Percentiles rank a stretch among this genome's conserved stretches.
Evolutionary conservation across 2,888 invertebrate genomes (phyloP).

Genomic region (Sylvicola cinctus): DNA sequence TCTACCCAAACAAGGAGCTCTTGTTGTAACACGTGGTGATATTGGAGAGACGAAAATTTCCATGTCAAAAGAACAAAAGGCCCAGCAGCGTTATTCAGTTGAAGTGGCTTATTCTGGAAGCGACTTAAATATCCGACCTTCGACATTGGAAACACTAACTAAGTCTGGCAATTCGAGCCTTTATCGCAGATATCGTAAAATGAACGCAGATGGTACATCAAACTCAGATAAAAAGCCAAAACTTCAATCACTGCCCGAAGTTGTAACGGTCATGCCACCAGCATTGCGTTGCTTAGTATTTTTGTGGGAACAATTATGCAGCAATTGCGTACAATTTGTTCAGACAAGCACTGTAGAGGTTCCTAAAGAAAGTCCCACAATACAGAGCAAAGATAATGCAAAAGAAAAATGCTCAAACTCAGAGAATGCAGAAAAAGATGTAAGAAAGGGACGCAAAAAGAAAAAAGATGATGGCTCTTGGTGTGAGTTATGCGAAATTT

Average conservation of each 20-base stretch:
- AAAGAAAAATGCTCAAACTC: background rate
- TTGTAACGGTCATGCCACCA: constrained; percentile 60
- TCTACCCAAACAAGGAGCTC: constrained; percentile 56
- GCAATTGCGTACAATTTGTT: constrained; percentile 40
- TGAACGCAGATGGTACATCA: constrained; percentile 4
- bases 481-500: constrained; percentile 77
- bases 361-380: background rate
- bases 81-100: constrained; percentile 67
- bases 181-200: constrained; percentile 37
- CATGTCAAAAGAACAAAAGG: constrained; percentile 30
- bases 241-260: constrained; percentile 23
- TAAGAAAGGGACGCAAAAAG: constrained; percentile 18
- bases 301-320: constrained; percentile 73
- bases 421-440: constrained; percentile 16
- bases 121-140: constrained; percentile 58
- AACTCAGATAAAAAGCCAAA: constrained; percentile 14
- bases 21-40: constrained; percentile 41
- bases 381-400: background rate
- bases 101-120: constrained; percentile 56
- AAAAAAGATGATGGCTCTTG: constrained; percentile 24
- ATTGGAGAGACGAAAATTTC: background rate
- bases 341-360: constrained; percentile 9
- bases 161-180: constrained; percentile 61
- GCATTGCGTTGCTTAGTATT: constrained; percentile 72
- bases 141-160: constrained; percentile 54